Percentiles rank a stretch among this genome's conserved stretches.
phyloP scores from a whole-genome alignment of 2,888 invertebrate species.

The Ganaspis brasiliensis region DNA sequence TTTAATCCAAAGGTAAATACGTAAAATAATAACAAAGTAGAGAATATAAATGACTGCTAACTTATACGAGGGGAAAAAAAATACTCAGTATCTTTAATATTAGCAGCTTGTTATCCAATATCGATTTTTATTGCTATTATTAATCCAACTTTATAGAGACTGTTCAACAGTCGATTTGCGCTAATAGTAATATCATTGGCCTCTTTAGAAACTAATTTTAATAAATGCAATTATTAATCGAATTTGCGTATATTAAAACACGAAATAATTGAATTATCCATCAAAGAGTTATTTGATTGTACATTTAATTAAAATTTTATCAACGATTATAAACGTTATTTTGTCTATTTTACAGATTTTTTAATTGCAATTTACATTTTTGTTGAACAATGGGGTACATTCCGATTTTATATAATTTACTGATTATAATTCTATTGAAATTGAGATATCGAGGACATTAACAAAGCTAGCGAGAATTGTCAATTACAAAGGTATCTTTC shows the following conservation, averaged over 20 bases:
- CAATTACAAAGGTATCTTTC: neutral
- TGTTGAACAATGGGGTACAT: too few relatives aligned
- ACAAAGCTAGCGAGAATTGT: slow-evolving; percentile 8
- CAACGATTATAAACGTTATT: too few relatives aligned
- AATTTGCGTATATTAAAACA: neutral
- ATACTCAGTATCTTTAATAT: neutral
- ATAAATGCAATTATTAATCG: neutral
- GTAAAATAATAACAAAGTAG: too few relatives aligned
- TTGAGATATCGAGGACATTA: neutral
- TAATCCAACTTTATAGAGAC: neutral
- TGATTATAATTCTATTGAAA: neutral
- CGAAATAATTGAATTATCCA: neutral
- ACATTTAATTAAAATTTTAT: too few relatives aligned
- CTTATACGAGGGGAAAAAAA: neutral
- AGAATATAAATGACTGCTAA: too few relatives aligned
- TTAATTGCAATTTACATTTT: too few relatives aligned
- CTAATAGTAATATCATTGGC: neutral
- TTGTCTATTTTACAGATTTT: too few relatives aligned
- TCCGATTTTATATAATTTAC: neutral
- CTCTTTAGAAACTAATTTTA: neutral
- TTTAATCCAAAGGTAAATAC: too few relatives aligned
- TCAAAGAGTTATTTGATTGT: neutral
- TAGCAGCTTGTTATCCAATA: neutral
- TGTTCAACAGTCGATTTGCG: neutral
- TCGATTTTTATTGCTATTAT: neutral